These are phyloP conservation scores for Malacosoma neustria DNA, from an alignment of 2,888 invertebrate genomes.

Conservation along the genomic window DNA sequence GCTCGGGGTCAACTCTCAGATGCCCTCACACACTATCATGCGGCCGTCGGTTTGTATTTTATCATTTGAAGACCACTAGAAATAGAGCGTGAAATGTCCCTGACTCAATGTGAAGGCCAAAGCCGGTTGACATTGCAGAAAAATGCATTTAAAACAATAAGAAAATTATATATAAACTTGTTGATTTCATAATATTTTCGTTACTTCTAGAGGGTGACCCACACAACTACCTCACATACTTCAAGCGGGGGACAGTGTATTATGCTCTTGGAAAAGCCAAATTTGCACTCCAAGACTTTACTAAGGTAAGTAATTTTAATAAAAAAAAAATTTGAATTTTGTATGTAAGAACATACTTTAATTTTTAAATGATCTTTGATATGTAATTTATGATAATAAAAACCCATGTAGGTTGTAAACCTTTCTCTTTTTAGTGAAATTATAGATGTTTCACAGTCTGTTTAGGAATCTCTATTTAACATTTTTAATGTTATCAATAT, in stretches of 20 bases:
- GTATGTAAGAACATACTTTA: no score
- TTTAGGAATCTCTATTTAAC: no score
- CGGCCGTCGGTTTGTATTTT: slow-evolving; percentile 88
- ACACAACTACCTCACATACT: slow-evolving; percentile 95
- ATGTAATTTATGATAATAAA: no score
- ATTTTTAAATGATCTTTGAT: no score
- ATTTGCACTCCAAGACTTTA: slow-evolving; percentile 95
- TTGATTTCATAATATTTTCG: slow-evolving; percentile 3
- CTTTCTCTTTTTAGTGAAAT: no score
- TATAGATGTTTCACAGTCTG: no score
- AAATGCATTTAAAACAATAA: neutral
- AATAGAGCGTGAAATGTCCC: slow-evolving; percentile 7
- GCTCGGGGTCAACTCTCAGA: slow-evolving; percentile 95
- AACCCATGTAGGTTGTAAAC: no score
- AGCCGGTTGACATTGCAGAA: neutral
- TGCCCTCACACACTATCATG: slow-evolving; percentile 97
- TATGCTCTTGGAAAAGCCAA: slow-evolving; percentile 96
- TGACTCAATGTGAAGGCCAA: slow-evolving; percentile 9
- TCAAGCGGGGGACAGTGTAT: slow-evolving; percentile 96
- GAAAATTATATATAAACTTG: neutral
- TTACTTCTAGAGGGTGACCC: slow-evolving; percentile 91
- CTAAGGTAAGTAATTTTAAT: slow-evolving; percentile 62
- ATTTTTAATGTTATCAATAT: no score
- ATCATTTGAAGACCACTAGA: neutral
- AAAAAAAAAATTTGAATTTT: no score